phyloP scores from a whole-genome alignment of 2,113 vertebrate species.

The Stomatorhinus ivindoensis region DNA sequence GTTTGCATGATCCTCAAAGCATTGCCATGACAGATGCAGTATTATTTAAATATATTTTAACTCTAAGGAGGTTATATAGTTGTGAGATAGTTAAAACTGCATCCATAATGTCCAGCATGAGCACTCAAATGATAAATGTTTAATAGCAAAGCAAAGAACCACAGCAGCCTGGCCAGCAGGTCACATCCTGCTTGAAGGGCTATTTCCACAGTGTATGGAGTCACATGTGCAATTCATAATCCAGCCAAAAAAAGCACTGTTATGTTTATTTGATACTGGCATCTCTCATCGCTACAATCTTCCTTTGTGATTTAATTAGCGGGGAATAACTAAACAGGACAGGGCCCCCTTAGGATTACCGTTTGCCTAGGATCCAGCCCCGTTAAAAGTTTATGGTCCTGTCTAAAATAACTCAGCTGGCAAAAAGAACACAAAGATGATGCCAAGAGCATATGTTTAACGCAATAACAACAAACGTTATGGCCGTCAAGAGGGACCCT shows the following conservation, averaged over 20 bases:
- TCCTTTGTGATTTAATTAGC: constrained; percentile 36
- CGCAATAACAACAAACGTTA: constrained; percentile 92
- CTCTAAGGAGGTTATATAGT: neutral
- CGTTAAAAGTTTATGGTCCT: constrained; percentile 85
- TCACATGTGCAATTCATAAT: neutral
- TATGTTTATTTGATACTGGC: constrained; percentile 16
- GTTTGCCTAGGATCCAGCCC: constrained; percentile 84
- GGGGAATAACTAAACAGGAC: constrained; percentile 35
- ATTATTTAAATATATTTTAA: neutral
- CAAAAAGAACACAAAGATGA: constrained; percentile 45
- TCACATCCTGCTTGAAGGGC: neutral
- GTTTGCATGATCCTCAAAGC: neutral
- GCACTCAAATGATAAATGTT: neutral
- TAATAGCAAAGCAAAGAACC: neutral
- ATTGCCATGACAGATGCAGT: neutral
- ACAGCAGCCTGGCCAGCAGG: neutral
- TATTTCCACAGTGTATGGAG: neutral
- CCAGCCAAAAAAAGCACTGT: constrained; percentile 2
- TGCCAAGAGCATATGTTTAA: constrained; percentile 85
- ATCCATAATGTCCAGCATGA: neutral
- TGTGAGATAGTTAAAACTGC: neutral
- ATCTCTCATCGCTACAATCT: constrained; percentile 10
- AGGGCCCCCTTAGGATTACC: constrained; percentile 64
- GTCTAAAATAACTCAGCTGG: constrained; percentile 76
- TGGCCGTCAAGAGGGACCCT: constrained; percentile 84